Percentiles rank a stretch among this genome's conserved stretches.
Conservation (phyloP, 1,140 invertebrate genomes). For the Papilio helenus region DNA sequence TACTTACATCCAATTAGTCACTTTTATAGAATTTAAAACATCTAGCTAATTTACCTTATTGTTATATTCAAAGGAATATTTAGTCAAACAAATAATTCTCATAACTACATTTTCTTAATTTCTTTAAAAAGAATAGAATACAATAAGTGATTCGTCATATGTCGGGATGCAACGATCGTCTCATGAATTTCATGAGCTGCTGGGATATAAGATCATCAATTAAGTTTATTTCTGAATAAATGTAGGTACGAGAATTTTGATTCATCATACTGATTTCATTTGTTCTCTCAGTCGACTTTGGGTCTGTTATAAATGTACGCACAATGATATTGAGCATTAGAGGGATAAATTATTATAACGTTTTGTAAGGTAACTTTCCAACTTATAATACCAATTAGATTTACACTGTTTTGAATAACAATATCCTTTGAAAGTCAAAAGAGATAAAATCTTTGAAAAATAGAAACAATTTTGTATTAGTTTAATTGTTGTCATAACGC, state of each 20-base stretch:
- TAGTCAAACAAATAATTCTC: background rate
- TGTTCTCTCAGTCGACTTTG: background rate
- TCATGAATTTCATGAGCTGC: slow-evolving; percentile 38
- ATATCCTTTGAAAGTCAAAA: too few species aligned
- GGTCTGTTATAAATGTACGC: background rate
- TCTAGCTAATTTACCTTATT: too few species aligned
- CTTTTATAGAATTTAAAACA: too few species aligned
- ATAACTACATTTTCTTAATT: background rate
- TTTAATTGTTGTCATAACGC: too few species aligned
- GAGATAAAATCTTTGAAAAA: too few species aligned
- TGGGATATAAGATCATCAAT: slow-evolving; percentile 33
- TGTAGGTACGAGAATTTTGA: slow-evolving; percentile 2
- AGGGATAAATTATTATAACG: background rate
- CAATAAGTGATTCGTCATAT: slow-evolving; percentile 22
- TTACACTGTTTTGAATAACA: background rate
- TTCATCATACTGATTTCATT: slow-evolving; percentile 16
- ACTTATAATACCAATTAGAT: background rate
- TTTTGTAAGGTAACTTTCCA: background rate
- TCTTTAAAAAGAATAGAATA: background rate
- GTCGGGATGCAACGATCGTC: slow-evolving; percentile 13
- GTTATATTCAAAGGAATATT: background rate
- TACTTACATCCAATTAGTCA: background rate
- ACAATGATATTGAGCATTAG: background rate
- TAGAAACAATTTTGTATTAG: too few species aligned
- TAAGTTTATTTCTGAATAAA: slow-evolving; percentile 35